Evolutionary conservation across 1,140 invertebrate genomes (phyloP), one percentile per base, ranked within the genome.

Genomic region (Anagrus nilaparvatae): DNA sequence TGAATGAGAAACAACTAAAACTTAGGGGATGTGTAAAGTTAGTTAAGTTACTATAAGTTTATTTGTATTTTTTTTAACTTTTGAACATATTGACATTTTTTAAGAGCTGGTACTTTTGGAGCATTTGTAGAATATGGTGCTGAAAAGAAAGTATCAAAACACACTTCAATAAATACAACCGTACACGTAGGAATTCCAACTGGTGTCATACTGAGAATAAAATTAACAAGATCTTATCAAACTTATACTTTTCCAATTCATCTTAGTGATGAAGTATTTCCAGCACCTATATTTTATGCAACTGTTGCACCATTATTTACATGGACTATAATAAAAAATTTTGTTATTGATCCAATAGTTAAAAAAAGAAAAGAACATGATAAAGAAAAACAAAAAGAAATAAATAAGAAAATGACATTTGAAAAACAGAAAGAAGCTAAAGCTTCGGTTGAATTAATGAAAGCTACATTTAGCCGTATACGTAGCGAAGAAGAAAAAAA

Each of bases 261-360:
- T 54, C 60, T 97, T 13, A 89, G 88, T 48, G 89, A 97, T 52
- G 87, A 93, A 55, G 71, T 97, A 4, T 69, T 90, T 45, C 87
- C 91, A 3, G 81, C 82, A 14, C 85, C 93, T 0, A 71, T 97
- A 20, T 89, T 97, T 61, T 97, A 97, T 59, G 93, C 90, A 2
- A 93, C 92, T 0, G 68, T 93, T 1, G 75, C 84, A 1, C 94
- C 94, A 0, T 32, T 94, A 3, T 66, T 93, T 27, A 75, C 79
- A 0, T 93, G 82, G 77, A 72, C 82, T 16, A 58, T 87, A 1
- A 65, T 91, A 0, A 93, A 93, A 61, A 88, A 85, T 51, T 70
- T 91, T 1, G 69, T 97, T 4, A 75, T 97, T 12, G 86, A 94
- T 52, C 93, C 93, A 0, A 85, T 92, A 47, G 67, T 84, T 0